phyloP scores from a whole-genome alignment of 2,113 vertebrate species.

The Raja brachyura region DNA sequence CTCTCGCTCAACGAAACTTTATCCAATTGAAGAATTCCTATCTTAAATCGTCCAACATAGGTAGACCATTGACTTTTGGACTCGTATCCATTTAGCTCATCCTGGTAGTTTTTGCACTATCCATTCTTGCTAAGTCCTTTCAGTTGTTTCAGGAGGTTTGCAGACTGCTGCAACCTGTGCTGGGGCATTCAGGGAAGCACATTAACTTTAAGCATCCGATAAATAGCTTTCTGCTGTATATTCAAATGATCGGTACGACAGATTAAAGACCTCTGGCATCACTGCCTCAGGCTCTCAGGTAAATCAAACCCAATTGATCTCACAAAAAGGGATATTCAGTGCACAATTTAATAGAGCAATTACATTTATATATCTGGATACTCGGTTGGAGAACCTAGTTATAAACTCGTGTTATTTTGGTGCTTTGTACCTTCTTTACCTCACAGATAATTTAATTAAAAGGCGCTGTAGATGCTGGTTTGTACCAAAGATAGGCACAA shows the following conservation, averaged over 20 bases:
- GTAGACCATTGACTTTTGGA: neutral
- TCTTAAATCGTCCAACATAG: neutral
- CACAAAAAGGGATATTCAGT: neutral
- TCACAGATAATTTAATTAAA: too few relatives aligned
- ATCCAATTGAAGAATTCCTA: neutral
- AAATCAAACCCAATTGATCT: constrained; percentile 3
- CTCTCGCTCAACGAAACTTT: neutral
- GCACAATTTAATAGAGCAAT: neutral
- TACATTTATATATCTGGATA: neutral
- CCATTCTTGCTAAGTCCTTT: too few relatives aligned
- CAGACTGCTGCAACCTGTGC: too few relatives aligned
- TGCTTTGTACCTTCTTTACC: too few relatives aligned
- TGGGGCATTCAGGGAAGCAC: neutral
- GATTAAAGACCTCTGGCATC: neutral
- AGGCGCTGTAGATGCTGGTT: too few relatives aligned
- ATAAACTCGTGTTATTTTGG: neutral
- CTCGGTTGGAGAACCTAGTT: too few relatives aligned
- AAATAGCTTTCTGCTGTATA: neutral
- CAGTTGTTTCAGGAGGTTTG: neutral
- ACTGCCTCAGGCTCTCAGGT: neutral
- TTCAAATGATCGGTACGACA: neutral
- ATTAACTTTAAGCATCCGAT: neutral
- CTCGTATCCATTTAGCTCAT: neutral
- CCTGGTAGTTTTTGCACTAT: neutral
- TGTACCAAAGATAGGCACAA: too few relatives aligned